Evolutionary conservation across 92 coral and sea anemone species (phyloP), one percentile per base, ranked within the genome.

Genomic region (Parazoanthus darwini): DNA sequence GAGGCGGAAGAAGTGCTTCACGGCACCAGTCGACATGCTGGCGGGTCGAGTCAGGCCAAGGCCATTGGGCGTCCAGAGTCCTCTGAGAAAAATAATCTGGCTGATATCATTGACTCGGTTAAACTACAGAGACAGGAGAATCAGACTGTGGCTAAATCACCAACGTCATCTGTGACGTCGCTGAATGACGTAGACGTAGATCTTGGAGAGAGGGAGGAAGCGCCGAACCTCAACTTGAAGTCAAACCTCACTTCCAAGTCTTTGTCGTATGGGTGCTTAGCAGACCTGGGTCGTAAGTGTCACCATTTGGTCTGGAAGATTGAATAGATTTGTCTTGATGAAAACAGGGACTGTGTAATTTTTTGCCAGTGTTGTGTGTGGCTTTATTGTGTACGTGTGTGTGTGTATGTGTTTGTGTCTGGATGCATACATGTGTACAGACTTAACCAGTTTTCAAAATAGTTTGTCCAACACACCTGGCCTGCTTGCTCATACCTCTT

Each of bases 221-320:
- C 87, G 8, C 82, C 79, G 14, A 79, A 81, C 58, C 26, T 29
- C 50, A 90, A 91, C 33, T 74, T 54, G 68, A 91, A 68, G 79
- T 91, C 90, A 78, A 89, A 90, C 88, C 92, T 95, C 80, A 95
- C 94, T 71, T 93, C 96, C 56, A 95, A 95, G 91, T 95, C 98
- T 7, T 89, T 91, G 70, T 95, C 98, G 6, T 93, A 93, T 86
- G 88, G 96, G n/a, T 95, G 98, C 87, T 73, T 95, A 38, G 90
- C 98, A 7, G 91, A 94, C 35, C 91, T 95, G 56, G 96, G 90
- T 85, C 93, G 96, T 93, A 88, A 92, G 96, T 85, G 22, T 46
- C 44, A 8, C 37, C 68, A 38, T 29, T 82, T 58, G 51, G 51
- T 6, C 42, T 39, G 2, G 1, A 39, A 39, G 42, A 4, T 39